Evolutionary conservation across 64 coral and sea anemone species (phyloP).

Genomic region (Montipora cactus): DNA sequence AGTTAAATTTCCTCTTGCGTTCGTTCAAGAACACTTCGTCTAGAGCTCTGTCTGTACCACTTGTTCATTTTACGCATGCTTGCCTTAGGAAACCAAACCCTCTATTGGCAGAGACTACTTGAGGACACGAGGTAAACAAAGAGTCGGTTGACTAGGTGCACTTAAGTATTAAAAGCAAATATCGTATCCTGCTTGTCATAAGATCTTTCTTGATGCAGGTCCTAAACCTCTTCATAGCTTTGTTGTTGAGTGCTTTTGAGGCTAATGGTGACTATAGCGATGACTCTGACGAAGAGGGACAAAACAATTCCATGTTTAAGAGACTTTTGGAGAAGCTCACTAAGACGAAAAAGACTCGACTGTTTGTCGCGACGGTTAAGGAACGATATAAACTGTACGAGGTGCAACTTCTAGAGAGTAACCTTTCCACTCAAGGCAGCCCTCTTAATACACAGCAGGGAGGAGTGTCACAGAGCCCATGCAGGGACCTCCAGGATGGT

Average conservation of each 20-base stretch:
- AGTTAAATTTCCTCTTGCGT: too few species aligned
- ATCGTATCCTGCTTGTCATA: too few species aligned
- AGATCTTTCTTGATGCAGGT: constrained; percentile 56
- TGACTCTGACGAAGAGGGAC: constrained; percentile 18
- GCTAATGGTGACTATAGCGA: constrained; percentile 32
- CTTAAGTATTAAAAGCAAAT: too few species aligned
- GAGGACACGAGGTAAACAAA: too few species aligned
- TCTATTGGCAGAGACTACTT: too few species aligned
- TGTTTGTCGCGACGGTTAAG: constrained; percentile 72
- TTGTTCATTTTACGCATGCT: too few species aligned
- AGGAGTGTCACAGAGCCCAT: background rate
- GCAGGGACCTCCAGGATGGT: background rate
- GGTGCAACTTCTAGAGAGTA: constrained; percentile 68
- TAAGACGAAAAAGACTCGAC: constrained; percentile 65
- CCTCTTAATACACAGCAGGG: background rate
- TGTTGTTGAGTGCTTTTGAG: constrained; percentile 90
- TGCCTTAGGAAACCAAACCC: too few species aligned
- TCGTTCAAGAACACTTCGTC: too few species aligned
- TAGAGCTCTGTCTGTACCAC: too few species aligned
- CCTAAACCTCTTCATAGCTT: constrained; percentile 92
- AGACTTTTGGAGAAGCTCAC: constrained; percentile 13
- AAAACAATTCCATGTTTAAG: constrained; percentile 2
- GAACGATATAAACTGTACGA: constrained; percentile 75
- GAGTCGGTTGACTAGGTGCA: too few species aligned
- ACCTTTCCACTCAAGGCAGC: background rate